Evolutionary conservation across 1,140 invertebrate species (phyloP), one percentile per base, ranked within the genome.

Genomic region (Leptoteleia sp.): DNA sequence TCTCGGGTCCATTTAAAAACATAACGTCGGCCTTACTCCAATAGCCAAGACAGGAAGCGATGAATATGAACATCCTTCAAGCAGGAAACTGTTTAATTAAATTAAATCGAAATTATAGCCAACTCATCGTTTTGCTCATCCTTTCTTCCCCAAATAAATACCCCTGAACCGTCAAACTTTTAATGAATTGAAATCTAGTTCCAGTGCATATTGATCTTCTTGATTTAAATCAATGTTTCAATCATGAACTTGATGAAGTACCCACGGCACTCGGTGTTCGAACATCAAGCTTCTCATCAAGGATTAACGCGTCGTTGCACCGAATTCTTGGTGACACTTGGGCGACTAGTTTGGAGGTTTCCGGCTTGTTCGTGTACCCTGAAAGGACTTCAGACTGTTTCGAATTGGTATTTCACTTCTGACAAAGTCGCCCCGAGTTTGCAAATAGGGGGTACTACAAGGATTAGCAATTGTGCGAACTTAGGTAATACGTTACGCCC

Each of bases 291-390:
- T 70, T 70, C 70, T 70, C 70, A 68, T 73, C 68, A 73, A 70
- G 48, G 64, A 79, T 73, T 79, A 79, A 73, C 76, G 76, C 76
- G 68, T 70, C 76, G 70, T 68, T 75, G 73, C 79, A 50, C 57
- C 68, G 37, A 80, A 77, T 80, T 80, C 79, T 80, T 76, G 73
- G 79, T 73, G 73, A 80, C 68, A 76, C 79, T 80, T 80, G 68
- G 73, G 33, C 38, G 72, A 80, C 78, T 76, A 77, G 79, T 76
- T 80, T 77, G 57, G 47, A 80, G 73, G 50, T 76, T 80, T 64
- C 45, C 29, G 33, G 62, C 79, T 80, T 73, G 79, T 80, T 80
- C 70, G 62, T 29, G 54, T 52, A 64, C 38, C 43, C 15, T 76
- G 72, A 80, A 80, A 76, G 78, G 67, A 68, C 78, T 72, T 55